Evolutionary conservation across 2,888 invertebrate genomes (phyloP), one percentile per base, ranked within the genome.

Genomic region (Psylliodes chrysocephalus): DNA sequence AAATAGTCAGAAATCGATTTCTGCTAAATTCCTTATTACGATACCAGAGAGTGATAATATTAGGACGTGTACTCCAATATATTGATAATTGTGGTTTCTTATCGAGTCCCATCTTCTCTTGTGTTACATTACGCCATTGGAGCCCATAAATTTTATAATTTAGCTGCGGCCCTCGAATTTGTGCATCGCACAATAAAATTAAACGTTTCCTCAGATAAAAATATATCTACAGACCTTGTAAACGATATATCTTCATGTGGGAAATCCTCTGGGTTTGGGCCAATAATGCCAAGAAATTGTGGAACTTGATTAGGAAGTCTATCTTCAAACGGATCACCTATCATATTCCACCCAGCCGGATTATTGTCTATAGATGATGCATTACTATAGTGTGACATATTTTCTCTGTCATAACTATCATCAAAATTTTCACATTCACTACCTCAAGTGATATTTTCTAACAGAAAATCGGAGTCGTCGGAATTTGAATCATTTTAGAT

Each of bases 131-230:
- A 2, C 40, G 40, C 40, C 40, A 40, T 40, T 12, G 14, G 10
- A 28, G 47, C 1, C 47, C 47, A 47, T 47, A n/a, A 25, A 25
- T 25, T 47, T 47, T 22, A 46, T 10, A 46, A 46, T 46, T 12
- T 3, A 46, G 18, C 3, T 3, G 18, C 17, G 46, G 46, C 17
- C 14, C 17, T 40, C 14, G 40, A 3, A 40, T 40, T 40, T 17
- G 40, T 40, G 8, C 40, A 40, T 1, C 17, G 5, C 14, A 40
- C 40, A 40, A 40, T 40, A 40, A 6, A 40, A 40, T 47, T 25
- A 1, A 47, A 47, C 12, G 25, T 12, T 2, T 47, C 47, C 1
- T 47, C 47, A 28, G 47, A 14, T 14, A 47, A 47, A 25, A 47
- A 47, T 2, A 28, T 10, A 46, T 46, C 46, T 46, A 46, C 46